phyloP scores from a whole-genome alignment of 2,888 invertebrate genomes.

The Cynaeus angustus region DNA sequence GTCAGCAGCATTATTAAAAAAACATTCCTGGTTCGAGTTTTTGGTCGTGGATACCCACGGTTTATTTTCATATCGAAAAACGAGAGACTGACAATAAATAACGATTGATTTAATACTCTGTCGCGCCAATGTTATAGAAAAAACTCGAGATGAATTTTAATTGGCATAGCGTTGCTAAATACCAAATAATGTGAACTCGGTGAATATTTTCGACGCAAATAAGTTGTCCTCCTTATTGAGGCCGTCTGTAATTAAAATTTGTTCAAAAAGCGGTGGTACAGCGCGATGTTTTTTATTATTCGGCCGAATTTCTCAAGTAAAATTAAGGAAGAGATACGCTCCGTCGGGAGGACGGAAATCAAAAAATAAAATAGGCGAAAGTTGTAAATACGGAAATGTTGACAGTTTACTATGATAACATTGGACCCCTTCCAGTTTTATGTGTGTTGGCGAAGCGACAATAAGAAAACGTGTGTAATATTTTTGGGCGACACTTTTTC shows the following conservation, averaged over 20 bases:
- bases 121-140: not conserved
- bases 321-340: slow-evolving; percentile 31
- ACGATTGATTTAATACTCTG: not conserved
- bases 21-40: too few relatives aligned
- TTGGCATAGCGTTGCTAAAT: too few relatives aligned
- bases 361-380: slow-evolving; percentile 39
- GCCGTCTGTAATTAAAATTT: slow-evolving; percentile 41
- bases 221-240: slow-evolving; percentile 9
- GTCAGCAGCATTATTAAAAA: too few relatives aligned
- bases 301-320: slow-evolving; percentile 28
- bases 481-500: slow-evolving; percentile 29
- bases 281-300: slow-evolving; percentile 28
- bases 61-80: too few relatives aligned
- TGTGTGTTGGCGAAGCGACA: slow-evolving; percentile 32
- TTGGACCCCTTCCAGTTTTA: slow-evolving; percentile 39
- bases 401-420: slow-evolving; percentile 41
- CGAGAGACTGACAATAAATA: too few relatives aligned
- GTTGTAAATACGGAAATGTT: slow-evolving; percentile 36
- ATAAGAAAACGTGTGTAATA: slow-evolving; percentile 39
- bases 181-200: too few relatives aligned
- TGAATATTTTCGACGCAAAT: too few relatives aligned
- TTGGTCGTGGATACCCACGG: too few relatives aligned
- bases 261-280: slow-evolving; percentile 24
- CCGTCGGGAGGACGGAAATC: slow-evolving; percentile 18
- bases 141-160: too few relatives aligned